phyloP scores from a whole-genome alignment of 1,140 invertebrate genomes.

The Drosophila repletoides region DNA sequence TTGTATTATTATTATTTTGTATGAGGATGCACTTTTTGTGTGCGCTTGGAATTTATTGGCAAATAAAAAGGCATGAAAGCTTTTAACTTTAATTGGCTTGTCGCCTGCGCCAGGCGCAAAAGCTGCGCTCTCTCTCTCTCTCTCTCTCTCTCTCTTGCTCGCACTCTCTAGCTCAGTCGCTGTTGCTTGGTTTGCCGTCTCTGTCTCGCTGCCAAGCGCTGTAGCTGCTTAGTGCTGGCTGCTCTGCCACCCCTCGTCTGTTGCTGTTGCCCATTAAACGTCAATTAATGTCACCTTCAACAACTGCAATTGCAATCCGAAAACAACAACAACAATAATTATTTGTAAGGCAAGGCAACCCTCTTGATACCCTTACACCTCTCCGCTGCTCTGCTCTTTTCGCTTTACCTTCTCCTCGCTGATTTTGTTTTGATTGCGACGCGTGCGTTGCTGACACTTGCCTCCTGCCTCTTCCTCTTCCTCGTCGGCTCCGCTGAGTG shows the following conservation, averaged over 20 bases:
- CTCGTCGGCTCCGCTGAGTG: background rate
- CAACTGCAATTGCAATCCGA: conserved; percentile 59
- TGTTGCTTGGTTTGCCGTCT: background rate
- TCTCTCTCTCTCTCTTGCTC: background rate
- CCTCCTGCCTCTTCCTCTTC: background rate
- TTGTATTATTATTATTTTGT: no score
- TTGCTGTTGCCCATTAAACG: conserved; percentile 59
- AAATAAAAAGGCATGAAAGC: conserved; percentile 57
- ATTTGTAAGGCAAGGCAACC: background rate
- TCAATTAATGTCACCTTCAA: conserved; percentile 78
- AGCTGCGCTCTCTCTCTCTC: background rate
- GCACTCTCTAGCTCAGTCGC: background rate
- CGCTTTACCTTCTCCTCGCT: background rate
- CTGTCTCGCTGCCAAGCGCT: background rate
- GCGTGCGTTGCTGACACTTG: conserved; percentile 38
- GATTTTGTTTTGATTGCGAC: conserved; percentile 71
- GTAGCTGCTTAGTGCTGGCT: background rate
- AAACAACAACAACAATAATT: conserved; percentile 4
- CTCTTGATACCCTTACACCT: background rate
- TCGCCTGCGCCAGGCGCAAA: conserved; percentile 9
- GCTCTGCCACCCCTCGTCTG: background rate
- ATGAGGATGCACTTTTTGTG: conserved; percentile 61
- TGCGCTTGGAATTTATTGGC: conserved; percentile 46
- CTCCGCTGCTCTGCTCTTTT: background rate
- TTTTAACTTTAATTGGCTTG: conserved; percentile 67